Base-by-base conservation (phyloP, 1,140 invertebrate genomes). In the Branchinecta lynchi region DNA sequence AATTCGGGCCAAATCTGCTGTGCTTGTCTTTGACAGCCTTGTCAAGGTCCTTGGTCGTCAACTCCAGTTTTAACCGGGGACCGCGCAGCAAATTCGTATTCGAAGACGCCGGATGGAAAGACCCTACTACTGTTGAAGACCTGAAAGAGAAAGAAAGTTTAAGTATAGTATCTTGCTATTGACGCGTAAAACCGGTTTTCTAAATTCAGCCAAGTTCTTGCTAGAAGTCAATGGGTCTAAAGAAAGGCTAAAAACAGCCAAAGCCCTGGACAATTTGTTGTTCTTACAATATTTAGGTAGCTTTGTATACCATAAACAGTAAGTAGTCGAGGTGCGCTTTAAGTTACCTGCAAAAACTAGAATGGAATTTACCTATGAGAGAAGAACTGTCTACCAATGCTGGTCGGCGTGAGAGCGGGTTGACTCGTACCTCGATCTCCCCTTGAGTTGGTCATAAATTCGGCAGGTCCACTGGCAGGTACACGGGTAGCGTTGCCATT, bases 21-120 rank as follows among this genome's bases (percentile, higher is more conserved):
- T 60, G 51, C 51, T 60, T 60, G 6, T 60, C 51, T 60, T 60
- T 60, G 51, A 60, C 12, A 3, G 17, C 51, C 17, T 60, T 60
- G 17, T 60, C 51, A 15, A 60, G 51, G 51, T 60, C 51, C 12
- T 20, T 15, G 17, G 51, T 60, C 6, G 17, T 20, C 12, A 60
- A 60, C 51, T 60, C 51, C 51, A 60, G 12, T 60, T 60, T 60
- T 60, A 60, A 60, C 51, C 51, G 12, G 12, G 51, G 51, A 15
- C 51, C 51, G 12, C 51, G 51, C 12, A 20, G 12, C 12, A 20
- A 20, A 3, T 60, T 20, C 12, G 12, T 3, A 60, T 20, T 60
- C 17, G 51, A 60, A 60, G 12, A 15, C 12, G 6, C 51, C 17
- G 51, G 51, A 32, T 32, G 32, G 12, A 60, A 20, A 12, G 51